phyloP scores from a whole-genome alignment of 1,140 invertebrate genomes.

The Cyphomyrmex costatus region DNA sequence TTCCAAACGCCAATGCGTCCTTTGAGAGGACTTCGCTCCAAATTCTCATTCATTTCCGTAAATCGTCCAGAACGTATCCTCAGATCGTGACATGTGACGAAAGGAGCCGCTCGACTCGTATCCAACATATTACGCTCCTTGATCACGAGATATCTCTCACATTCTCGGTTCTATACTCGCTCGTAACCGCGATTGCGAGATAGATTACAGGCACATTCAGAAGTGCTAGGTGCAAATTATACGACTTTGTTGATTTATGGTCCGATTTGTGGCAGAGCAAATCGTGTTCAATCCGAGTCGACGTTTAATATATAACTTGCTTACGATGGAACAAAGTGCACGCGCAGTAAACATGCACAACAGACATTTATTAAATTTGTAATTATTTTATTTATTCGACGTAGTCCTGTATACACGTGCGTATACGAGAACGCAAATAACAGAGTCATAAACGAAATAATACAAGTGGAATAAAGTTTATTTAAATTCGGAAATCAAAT shows the following conservation, averaged over 20 bases:
- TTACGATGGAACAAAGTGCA: neutral
- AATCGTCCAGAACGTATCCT: conserved; percentile 35
- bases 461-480: conserved; percentile 28
- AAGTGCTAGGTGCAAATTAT: conserved; percentile 41
- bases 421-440: neutral
- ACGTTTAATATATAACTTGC: conserved; percentile 23
- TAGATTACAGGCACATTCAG: conserved; percentile 43
- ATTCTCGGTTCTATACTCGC: neutral
- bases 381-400: conserved; percentile 12
- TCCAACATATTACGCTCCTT: conserved; percentile 30
- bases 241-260: conserved; percentile 41
- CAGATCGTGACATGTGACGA: conserved; percentile 43
- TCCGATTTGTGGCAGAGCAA: neutral
- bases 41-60: conserved; percentile 45
- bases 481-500: conserved; percentile 39
- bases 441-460: conserved; percentile 23
- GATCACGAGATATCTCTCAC: conserved; percentile 35
- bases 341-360: neutral
- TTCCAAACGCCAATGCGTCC: conserved; percentile 6
- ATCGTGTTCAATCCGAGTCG: neutral
- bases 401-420: neutral
- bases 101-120: conserved; percentile 26
- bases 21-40: neutral
- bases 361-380: conserved; percentile 26
- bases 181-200: conserved; percentile 16